Base-by-base conservation (phyloP, 2,888 invertebrate genomes). In the Oegoconia quadripuncta region DNA sequence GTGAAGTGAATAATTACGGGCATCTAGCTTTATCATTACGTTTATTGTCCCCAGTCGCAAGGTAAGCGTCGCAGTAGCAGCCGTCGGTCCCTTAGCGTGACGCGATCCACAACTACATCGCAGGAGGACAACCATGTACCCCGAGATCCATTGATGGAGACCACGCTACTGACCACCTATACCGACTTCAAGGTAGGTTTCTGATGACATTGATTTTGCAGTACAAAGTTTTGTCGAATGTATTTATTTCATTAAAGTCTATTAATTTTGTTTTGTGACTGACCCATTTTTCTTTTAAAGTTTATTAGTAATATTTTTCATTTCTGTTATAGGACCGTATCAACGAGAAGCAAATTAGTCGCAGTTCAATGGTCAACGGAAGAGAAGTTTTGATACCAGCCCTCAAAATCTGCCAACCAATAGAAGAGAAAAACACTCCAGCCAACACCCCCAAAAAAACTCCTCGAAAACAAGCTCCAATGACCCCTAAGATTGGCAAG, bases 291-390 rank as follows among this genome's bases (percentile, higher is more conserved):
- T 22, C 2, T 2, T 22, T 9, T 22, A 22, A 2, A 3, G 7
- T 22, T 7, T 22, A 9, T 9, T 23, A 15, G 15, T 3, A n/a
- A 25, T 20, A 3, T 34, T 3, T 14, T 25, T 16, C 1, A 3
- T 16, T 14, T 20, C 11, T 20, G 11, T 82, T 80, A 11, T 79
- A 90, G 81, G 88, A 89, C 23, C 72, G 80, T 42, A 78, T 90
- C 30, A 77, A 86, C 37, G 77, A 87, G 22, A 80, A 84, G 22
- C 74, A 82, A 34, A 86, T 89, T 45, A 65, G 89, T 16, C 86
- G 90, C 42, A 90, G 90, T 46, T 90, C 90, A 0, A 69, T 90
- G 66, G 74, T 62, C 26, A 76, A 34, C 28, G 59, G 44, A 5
- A 37, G 32, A 81, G 53, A 52, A 60, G 44, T 22, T 60, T 50